Conservation (phyloP, 2,888 invertebrate genomes). For the Hipparchia sbordonii region DNA sequence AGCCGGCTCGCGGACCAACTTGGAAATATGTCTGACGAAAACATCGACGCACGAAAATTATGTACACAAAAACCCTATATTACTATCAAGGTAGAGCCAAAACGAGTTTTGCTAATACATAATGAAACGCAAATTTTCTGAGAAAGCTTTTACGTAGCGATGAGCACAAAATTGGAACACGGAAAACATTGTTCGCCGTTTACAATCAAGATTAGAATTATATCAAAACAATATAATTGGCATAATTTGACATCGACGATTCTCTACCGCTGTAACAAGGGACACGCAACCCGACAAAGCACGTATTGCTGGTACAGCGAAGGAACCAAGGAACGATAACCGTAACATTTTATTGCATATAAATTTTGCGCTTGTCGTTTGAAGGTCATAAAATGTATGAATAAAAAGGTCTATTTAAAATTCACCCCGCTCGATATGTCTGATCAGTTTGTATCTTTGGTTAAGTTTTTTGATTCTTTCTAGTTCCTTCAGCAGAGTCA, state of each 20-base stretch:
- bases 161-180: slow-evolving; percentile 25
- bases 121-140: not conserved
- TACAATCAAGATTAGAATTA: slow-evolving; percentile 55
- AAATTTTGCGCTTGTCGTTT: slow-evolving; percentile 8
- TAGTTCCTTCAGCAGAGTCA: slow-evolving; percentile 11
- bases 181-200: slow-evolving; percentile 48
- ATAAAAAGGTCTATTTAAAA: slow-evolving; percentile 18
- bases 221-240: slow-evolving; percentile 44
- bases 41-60: not conserved
- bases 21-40: too few species aligned
- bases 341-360: slow-evolving; percentile 48
- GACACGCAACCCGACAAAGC: slow-evolving; percentile 52
- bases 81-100: not conserved
- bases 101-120: not conserved
- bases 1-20: too few species aligned
- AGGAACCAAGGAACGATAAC: slow-evolving; percentile 41
- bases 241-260: slow-evolving; percentile 47
- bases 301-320: not conserved
- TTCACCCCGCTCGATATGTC: slow-evolving; percentile 1
- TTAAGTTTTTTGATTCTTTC: slow-evolving; percentile 11
- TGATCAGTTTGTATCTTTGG: slow-evolving; percentile 10
- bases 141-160: not conserved
- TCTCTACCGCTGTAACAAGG: slow-evolving; percentile 43
- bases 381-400: slow-evolving; percentile 16
- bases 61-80: not conserved